Evolutionary conservation across 2,113 vertebrate species (phyloP).

Genomic region (Megaceryle torquata): DNA sequence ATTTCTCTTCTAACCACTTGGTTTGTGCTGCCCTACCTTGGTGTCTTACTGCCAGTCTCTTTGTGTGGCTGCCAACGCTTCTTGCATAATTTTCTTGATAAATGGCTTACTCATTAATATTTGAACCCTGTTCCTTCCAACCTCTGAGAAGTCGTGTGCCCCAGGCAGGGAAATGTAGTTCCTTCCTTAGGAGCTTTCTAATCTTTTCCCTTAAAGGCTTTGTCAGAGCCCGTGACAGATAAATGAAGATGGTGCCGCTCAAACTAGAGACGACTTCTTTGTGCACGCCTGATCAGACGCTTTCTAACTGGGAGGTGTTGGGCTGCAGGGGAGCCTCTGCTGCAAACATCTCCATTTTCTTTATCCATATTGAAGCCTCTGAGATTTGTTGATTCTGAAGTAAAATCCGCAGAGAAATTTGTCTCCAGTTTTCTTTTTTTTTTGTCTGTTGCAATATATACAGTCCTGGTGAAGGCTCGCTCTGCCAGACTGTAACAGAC

Average conservation of each 20-base stretch:
- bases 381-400: not conserved
- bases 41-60: slow-evolving; percentile 5
- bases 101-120: slow-evolving; percentile 67
- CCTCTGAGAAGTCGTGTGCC: slow-evolving; percentile 51
- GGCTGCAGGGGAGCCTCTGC: not conserved
- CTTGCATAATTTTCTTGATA: slow-evolving; percentile 69
- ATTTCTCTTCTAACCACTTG: not conserved
- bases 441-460: slow-evolving; percentile 2
- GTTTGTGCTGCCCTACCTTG: not conserved
- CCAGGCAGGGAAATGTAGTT: slow-evolving; percentile 53
- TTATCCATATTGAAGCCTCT: not conserved
- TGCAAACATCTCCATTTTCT: not conserved
- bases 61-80: slow-evolving; percentile 41
- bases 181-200: slow-evolving; percentile 44
- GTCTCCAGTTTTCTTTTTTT: not conserved
- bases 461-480: not conserved
- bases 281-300: not conserved
- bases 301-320: not conserved
- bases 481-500: not conserved
- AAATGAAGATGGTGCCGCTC: slow-evolving; percentile 13
- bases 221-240: slow-evolving; percentile 42
- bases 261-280: not conserved
- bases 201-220: slow-evolving; percentile 56
- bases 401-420: not conserved
- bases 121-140: slow-evolving; percentile 49